A percentile compares a stretch with the other conserved stretches of the same genome.
phyloP scores from a whole-genome alignment of 1,140 invertebrate genomes.

The Thaumetopoea pityocampa region DNA sequence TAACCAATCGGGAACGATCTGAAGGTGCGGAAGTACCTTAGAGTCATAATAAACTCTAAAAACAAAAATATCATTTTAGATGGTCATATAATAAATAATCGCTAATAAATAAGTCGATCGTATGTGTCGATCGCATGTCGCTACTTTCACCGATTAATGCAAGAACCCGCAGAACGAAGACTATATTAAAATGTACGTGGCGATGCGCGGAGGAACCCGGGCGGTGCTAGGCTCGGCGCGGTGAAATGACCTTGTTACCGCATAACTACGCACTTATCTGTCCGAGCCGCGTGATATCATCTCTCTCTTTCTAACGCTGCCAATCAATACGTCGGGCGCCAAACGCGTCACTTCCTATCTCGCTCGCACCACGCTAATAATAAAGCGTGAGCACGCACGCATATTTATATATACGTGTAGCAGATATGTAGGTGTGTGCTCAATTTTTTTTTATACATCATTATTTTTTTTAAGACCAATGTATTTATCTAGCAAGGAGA shows the following conservation, averaged over 20 bases:
- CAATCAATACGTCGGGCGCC: conserved; percentile 53
- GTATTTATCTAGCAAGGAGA: no score
- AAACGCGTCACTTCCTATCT: conserved; percentile 35
- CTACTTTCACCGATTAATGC: conserved; percentile 21
- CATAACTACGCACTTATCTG: conserved; percentile 48
- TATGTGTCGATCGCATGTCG: background rate
- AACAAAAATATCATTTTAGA: no score
- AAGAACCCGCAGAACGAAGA: conserved; percentile 4
- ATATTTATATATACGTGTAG: conserved; percentile 18
- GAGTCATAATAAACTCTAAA: no score
- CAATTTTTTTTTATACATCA: conserved; percentile 38
- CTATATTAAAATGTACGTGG: conserved; percentile 22
- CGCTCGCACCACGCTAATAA: conserved; percentile 56
- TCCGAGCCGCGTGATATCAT: conserved; percentile 26
- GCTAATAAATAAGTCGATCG: no score
- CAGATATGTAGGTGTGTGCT: conserved; percentile 23
- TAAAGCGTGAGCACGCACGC: conserved; percentile 40
- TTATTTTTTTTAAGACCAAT: no score
- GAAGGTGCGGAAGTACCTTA: no score
- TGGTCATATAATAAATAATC: no score
- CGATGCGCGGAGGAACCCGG: conserved; percentile 12
- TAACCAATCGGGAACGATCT: no score
- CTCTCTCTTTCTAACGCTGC: conserved; percentile 36
- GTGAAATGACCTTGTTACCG: conserved; percentile 64
- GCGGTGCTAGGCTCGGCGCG: conserved; percentile 23